Base-by-base conservation (phyloP, 2,113 vertebrate species). In the Limanda limanda region DNA sequence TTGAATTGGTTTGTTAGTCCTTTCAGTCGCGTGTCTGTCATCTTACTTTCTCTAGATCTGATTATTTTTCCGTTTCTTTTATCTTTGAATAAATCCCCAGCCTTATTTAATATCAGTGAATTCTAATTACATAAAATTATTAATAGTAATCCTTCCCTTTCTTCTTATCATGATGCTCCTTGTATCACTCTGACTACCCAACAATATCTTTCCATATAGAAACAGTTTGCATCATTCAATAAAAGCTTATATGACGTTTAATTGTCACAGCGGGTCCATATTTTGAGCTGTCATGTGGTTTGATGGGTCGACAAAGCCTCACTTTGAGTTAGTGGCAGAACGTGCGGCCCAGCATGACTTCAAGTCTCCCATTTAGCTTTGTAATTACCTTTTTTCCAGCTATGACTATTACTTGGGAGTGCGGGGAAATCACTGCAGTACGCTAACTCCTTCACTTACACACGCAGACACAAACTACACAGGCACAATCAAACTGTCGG, bases 361-460 rank as follows among this genome's bases (percentile, higher is more conserved):
- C 63, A 68, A 74, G 78, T 76, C 85, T 82, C 84, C 86, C 63
- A 81, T 82, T 74, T 81, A 80, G 74, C 84, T 88, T 87, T 83
- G 60, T 86, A 90, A 90, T 91, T 82, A 90, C 76, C 78, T 88
- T 90, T 90, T 90, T 88, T 71, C 78, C 78, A 71, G 73, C 79
- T 81, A 64, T 86, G 78, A 84, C 59, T 80, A 65, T 89, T 88
- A 90, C 86, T 90, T 92, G 68, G 70, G 70, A 83, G 71, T 72
- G 59, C 45, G 18, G 71, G 71, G 76, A 86, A 89, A 84, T 74
- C 48, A 75, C 69, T 57, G 24, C 59, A 52, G 76, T 57, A 54
- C 47, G 69, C 74, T 15, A 0, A 14, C 31, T 78, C 27, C n/a
- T 13, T 13, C 54, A 4, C 78, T 5, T 21, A 68, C 23, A 9